Percentiles rank a stretch among this genome's conserved stretches.
Conservation (phyloP, 1,140 invertebrate genomes). For the Rhagoletis zephyria region DNA sequence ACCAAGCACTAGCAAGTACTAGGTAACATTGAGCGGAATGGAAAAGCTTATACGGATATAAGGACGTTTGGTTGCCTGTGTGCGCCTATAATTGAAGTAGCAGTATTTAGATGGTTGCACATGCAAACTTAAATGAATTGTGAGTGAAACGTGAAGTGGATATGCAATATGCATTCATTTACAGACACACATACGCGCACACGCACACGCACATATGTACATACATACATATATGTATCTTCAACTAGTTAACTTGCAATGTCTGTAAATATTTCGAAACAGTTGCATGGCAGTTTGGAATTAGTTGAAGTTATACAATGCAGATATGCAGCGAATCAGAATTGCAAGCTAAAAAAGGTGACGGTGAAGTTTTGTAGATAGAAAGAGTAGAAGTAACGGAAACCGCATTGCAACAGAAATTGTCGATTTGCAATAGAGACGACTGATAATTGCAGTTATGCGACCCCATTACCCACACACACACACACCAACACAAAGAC, state of each 20-base stretch:
- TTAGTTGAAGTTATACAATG: conserved; percentile 9
- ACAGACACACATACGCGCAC: background rate
- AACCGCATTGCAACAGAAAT: conserved; percentile 42
- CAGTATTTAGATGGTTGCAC: background rate
- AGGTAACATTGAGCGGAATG: background rate
- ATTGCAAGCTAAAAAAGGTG: background rate
- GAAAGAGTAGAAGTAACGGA: conserved; percentile 21
- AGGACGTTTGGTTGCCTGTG: background rate
- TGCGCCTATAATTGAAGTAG: background rate
- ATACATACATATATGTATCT: background rate
- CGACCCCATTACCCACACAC: conserved; percentile 23
- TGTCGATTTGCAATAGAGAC: conserved; percentile 46
- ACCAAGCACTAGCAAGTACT: background rate
- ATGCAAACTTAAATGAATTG: background rate
- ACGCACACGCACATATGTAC: background rate
- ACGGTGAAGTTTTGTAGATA: background rate
- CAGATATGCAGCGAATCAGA: background rate
- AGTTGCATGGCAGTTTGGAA: conserved; percentile 25
- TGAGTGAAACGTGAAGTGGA: background rate
- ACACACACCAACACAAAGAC: background rate
- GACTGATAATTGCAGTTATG: conserved; percentile 49
- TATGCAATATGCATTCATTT: background rate
- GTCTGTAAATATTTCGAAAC: conserved; percentile 5
- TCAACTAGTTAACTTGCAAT: background rate
- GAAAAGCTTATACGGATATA: background rate